Conservation (phyloP, 2,113 vertebrate genomes). For the Ornithorhynchus anatinus region DNA sequence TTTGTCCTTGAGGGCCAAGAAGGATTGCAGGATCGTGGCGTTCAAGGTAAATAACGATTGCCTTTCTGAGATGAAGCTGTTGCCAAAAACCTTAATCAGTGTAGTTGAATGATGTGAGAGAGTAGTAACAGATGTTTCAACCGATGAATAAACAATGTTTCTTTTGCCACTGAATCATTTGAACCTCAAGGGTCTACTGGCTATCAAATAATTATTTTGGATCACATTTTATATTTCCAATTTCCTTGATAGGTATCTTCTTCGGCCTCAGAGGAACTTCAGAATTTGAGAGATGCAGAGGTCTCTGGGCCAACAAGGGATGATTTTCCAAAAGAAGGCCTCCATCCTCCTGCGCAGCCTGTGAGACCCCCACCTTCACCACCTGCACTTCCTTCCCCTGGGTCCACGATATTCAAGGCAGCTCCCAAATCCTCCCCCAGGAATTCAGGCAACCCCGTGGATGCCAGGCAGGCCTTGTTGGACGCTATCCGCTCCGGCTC, state of each 20-base stretch:
- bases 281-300: conserved; percentile 48
- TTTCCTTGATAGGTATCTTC: conserved; percentile 78
- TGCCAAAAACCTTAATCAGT: conserved; percentile 36
- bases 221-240: neutral
- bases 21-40: conserved; percentile 27
- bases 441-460: conserved; percentile 46
- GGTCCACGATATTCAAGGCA: neutral
- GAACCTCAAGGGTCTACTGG: neutral
- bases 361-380: conserved; percentile 28
- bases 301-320: neutral
- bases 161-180: neutral
- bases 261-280: conserved; percentile 79
- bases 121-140: conserved; percentile 49
- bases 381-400: conserved; percentile 34
- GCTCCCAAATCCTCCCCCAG: conserved; percentile 17
- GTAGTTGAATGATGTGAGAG: conserved; percentile 44
- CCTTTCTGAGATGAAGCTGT: conserved; percentile 43
- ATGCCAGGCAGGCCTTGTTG: conserved; percentile 83
- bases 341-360: conserved; percentile 23
- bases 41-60: conserved; percentile 35
- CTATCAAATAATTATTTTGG: conserved; percentile 7
- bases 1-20: conserved; percentile 8
- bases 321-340: neutral
- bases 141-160: conserved; percentile 16
- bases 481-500: conserved; percentile 91